Percentiles rank a stretch among this genome's conserved stretches.
Conservation (phyloP, 2,113 vertebrate species). For the Clarias batrachus region DNA sequence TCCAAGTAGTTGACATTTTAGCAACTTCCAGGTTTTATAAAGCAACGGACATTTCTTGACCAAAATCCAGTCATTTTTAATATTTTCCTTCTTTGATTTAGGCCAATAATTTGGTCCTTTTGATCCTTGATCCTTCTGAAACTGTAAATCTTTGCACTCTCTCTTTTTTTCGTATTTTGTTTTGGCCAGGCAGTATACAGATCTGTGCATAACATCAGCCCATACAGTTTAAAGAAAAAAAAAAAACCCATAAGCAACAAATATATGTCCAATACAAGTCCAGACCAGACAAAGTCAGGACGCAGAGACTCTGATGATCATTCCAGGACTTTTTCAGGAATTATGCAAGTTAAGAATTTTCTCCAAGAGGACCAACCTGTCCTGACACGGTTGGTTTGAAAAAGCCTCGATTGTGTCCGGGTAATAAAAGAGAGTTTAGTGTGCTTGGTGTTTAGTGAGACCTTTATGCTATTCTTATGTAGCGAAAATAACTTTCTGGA, state of each 20-base stretch:
- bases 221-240: not conserved
- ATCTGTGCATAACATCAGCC: not conserved
- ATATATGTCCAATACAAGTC: not conserved
- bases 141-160: too few relatives aligned
- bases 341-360: not conserved
- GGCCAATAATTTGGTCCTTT: too few relatives aligned
- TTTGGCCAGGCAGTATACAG: not conserved
- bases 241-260: not conserved
- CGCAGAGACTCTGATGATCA: not conserved
- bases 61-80: too few relatives aligned
- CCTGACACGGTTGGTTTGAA: constrained; percentile 15
- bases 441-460: not conserved
- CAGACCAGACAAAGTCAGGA: not conserved
- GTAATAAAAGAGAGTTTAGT: not conserved
- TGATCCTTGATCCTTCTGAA: too few relatives aligned
- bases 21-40: too few relatives aligned
- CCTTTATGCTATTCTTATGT: not conserved
- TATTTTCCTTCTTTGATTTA: too few relatives aligned
- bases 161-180: too few relatives aligned
- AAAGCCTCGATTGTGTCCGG: not conserved
- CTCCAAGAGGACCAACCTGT: not conserved
- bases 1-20: too few relatives aligned
- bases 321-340: not conserved
- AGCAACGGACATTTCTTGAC: too few relatives aligned
- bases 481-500: constrained; percentile 1